Evolutionary conservation across 2,888 invertebrate species (phyloP), one percentile per base, ranked within the genome.

Genomic region (Cryptocheilus praepositus): DNA sequence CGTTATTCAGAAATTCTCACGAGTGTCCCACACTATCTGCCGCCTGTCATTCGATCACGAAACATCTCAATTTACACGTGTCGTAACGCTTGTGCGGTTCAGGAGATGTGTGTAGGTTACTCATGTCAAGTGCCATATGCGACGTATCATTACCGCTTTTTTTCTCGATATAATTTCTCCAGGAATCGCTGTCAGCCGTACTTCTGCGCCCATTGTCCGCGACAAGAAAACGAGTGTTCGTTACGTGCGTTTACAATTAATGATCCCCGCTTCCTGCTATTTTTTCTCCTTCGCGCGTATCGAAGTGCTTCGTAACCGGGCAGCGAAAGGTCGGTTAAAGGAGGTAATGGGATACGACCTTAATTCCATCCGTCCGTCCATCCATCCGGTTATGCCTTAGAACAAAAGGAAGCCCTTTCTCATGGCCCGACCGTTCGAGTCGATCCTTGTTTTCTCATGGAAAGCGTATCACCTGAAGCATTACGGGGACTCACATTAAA

Each of bases 401-500:
- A 64, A 70, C 67, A 67, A 67, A 74, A 70, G 61, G 71, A 71
- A 77, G 64, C 63, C 71, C 63, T 61, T 60, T 65, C 64, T 58
- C 54, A 57, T 53, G 57, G 53, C 8, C 54, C 57, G 61, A 58
- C 57, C 63, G 62, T 56, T 43, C 44, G 51, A 25, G 56, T 44
- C 54, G 61, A 63, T 66, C 54, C 63, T 52, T 44, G 44, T 70
- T 74, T 73, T 70, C 74, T 67, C 74, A 73, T 73, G 64, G 59
- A 61, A 56, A 60, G 49, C 43, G 60, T 44, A 60, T 46, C 46
- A 49, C 49, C 49, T 18, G 18, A 49, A 18, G n/a, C 49, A 16
- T 49, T 49, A 18, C 49, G 49, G 8, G 18, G 18, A 18, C 49
- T 49, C 49, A 16, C 49, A 18, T 49, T 18, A 18, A 49, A 49